These are phyloP conservation scores for Cichlasoma orientale DNA, from an alignment of 2,797 vertebrate species.

Conservation along the genomic window DNA sequence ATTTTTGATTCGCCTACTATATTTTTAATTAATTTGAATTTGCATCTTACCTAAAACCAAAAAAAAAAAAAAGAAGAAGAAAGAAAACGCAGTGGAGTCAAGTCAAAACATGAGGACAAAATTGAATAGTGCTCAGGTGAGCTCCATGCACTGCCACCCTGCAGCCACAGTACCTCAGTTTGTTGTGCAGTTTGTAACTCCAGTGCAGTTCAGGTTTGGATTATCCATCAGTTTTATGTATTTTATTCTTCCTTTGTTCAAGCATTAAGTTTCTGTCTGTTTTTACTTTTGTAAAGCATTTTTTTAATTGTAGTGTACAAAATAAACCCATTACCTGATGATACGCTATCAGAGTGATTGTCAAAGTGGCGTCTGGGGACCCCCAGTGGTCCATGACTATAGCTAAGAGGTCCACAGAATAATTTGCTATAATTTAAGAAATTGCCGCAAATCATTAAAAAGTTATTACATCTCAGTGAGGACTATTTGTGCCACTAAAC, in stretches of 20 bases:
- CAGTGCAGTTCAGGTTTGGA: neutral
- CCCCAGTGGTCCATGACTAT: neutral
- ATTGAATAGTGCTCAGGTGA: neutral
- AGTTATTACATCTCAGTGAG: neutral
- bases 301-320: conserved; percentile 1
- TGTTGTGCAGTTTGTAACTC: neutral
- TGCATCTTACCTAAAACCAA: neutral
- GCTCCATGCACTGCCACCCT: neutral
- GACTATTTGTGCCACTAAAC: neutral
- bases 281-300: conserved; percentile 17
- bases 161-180: neutral
- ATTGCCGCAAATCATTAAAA: neutral
- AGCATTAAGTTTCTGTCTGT: neutral
- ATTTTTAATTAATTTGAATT: neutral
- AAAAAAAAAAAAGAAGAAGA: neutral
- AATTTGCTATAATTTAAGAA: neutral
- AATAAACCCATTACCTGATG: neutral
- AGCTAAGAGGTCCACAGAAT: neutral
- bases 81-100: neutral
- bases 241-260: neutral
- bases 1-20: neutral
- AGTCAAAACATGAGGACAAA: neutral
- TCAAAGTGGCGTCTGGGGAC: neutral
- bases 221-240: neutral
- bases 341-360: neutral